Percentiles rank a stretch among this genome's conserved stretches.
Evolutionary conservation across 2,797 vertebrate species (phyloP).

Genomic region (Paguma larvata): DNA sequence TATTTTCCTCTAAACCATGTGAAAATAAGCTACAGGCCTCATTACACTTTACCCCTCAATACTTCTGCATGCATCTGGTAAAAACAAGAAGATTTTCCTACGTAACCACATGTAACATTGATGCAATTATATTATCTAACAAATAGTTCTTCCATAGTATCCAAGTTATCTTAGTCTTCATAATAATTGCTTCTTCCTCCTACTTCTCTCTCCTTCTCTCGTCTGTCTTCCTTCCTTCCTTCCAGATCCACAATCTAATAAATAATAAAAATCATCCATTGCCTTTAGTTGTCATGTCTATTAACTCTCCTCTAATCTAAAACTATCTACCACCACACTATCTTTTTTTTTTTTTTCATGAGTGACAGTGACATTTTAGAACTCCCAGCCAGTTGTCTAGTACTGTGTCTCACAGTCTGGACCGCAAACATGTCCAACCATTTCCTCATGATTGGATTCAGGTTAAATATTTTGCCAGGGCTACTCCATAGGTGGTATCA

Average conservation of each 20-base stretch:
- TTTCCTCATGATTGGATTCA: neutral
- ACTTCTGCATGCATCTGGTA: neutral
- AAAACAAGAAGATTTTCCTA: neutral
- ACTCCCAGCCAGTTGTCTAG: neutral
- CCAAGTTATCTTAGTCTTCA: neutral
- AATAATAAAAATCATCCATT: neutral
- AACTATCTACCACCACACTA: neutral
- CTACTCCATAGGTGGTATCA: neutral
- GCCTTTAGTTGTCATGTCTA: neutral
- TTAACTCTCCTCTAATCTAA: neutral
- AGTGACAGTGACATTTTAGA: neutral
- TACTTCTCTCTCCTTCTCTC: neutral
- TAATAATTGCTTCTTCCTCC: neutral
- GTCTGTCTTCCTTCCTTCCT: neutral
- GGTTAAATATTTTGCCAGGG: conserved; percentile 6
- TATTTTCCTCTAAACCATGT: neutral
- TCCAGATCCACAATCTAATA: neutral
- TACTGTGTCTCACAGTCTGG: neutral
- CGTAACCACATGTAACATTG: neutral
- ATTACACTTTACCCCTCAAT: neutral
- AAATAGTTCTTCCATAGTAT: neutral
- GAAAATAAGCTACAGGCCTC: neutral
- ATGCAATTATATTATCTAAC: neutral
- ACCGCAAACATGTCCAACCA: neutral
- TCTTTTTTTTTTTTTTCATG: neutral